phyloP scores from a whole-genome alignment of 2,113 vertebrate genomes.

The Rhipidura dahli region DNA sequence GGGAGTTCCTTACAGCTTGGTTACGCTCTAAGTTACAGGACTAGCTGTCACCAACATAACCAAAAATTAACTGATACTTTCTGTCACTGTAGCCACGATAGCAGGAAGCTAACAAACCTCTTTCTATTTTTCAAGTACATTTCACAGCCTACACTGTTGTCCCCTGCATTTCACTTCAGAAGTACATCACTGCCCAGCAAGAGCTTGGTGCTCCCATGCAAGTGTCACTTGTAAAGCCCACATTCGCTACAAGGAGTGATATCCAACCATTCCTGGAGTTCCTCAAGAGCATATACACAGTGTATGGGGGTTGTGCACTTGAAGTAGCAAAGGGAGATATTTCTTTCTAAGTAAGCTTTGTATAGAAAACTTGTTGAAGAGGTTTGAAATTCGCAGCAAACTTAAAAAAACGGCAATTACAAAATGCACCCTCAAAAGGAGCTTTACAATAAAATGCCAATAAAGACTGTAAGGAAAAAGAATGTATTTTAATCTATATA shows the following conservation, averaged over 20 bases:
- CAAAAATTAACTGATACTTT: background rate
- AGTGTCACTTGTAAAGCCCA: background rate
- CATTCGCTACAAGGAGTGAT: fast-evolving
- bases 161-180: background rate
- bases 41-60: background rate
- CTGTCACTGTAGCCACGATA: fast-evolving
- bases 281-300: background rate
- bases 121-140: background rate
- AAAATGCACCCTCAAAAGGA: background rate
- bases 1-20: background rate
- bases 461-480: background rate
- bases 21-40: background rate
- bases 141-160: background rate
- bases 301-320: background rate
- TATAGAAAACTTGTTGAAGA: background rate
- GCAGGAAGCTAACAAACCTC: background rate
- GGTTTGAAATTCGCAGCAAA: background rate
- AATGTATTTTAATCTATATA: background rate
- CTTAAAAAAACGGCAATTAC: background rate
- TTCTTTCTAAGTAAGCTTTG: background rate
- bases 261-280: background rate
- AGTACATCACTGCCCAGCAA: background rate
- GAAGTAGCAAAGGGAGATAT: background rate
- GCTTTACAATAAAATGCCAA: background rate
- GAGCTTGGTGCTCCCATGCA: background rate